Percentiles rank a stretch among this genome's conserved stretches.
Evolutionary conservation across 2,113 vertebrate genomes (phyloP).

Genomic region (Mungos mungo): DNA sequence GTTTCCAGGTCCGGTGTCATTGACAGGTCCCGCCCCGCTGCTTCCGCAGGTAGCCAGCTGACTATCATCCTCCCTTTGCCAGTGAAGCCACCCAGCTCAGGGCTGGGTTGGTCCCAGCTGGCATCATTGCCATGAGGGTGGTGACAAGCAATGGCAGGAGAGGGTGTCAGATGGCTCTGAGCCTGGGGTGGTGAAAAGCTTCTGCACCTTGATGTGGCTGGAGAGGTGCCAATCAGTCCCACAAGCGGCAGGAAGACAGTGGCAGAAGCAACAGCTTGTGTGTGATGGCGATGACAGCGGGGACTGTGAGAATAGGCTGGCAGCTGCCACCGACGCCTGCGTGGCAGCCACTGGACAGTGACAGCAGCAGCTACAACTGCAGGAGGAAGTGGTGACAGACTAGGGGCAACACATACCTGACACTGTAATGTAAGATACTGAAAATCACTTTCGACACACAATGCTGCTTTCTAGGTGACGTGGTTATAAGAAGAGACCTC

Average conservation of each 20-base stretch:
- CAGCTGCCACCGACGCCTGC: constrained; percentile 18
- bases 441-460: background rate
- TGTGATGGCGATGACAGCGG: constrained; percentile 60
- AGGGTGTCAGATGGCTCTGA: constrained; percentile 51
- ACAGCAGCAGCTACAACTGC: constrained; percentile 37
- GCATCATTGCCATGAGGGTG: background rate
- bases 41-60: background rate
- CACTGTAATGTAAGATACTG: accelerated
- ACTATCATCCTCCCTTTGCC: background rate
- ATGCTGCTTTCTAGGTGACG: background rate
- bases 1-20: background rate
- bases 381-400: constrained; percentile 22
- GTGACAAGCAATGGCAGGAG: background rate
- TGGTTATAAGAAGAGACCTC: background rate
- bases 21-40: background rate
- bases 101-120: background rate
- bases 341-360: constrained; percentile 28
- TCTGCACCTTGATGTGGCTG: constrained; percentile 30
- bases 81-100: background rate
- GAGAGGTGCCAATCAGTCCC: constrained; percentile 58
- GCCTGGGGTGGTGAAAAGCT: background rate
- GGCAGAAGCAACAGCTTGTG: constrained; percentile 42
- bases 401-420: background rate
- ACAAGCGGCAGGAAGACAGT: constrained; percentile 39
- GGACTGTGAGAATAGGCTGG: background rate